Base-by-base conservation (phyloP, 1,140 invertebrate genomes). In the Pachypsylla venusta region DNA sequence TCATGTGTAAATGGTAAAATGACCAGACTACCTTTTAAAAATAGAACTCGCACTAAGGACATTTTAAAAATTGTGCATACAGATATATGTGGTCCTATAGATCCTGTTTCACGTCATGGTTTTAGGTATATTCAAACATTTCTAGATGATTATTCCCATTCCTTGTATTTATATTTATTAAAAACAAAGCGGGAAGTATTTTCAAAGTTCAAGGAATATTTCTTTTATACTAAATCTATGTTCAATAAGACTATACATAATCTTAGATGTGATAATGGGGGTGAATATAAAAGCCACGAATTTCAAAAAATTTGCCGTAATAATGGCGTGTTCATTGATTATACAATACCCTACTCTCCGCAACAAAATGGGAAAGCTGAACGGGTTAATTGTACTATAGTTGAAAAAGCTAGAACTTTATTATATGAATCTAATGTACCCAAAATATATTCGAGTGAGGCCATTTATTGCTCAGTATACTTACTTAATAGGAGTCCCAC, bases 251-350 rank as follows among this genome's bases (percentile, higher is more conserved):
- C 5, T 7, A 16, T 53, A 5, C 5, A 10, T 22, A 53, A 12
- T 7, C 20, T 53, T 5, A 53, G 48, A 53, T 53, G 48, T 53
- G 48, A 53, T 16, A 53, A 53, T 53, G 48, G 48, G 20, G 20
- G 20, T 10, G 48, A 53, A 16, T 53, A 14, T 53, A 53, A 14
- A 20, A 53, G 16, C 48, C 5, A 53, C 5, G n/a, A 53, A 35
- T n/a, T n/a, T n/a, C n/a, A n/a, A n/a, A n/a, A n/a, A n/a, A n/a
- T n/a, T n/a, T n/a, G n/a, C n/a, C n/a, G n/a, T n/a, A n/a, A n/a
- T n/a, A n/a, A n/a, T n/a, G n/a, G n/a, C n/a, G n/a, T n/a, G n/a
- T n/a, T n/a, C n/a, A n/a, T n/a, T n/a, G n/a, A n/a, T n/a, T n/a
- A 62, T 27, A 24, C 10, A 12, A 35, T 35, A 12, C 30, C 30